These are phyloP conservation scores for Ictidomys tridecemlineatus DNA, from an alignment of 2,113 vertebrate genomes.

Conservation along the genomic window DNA sequence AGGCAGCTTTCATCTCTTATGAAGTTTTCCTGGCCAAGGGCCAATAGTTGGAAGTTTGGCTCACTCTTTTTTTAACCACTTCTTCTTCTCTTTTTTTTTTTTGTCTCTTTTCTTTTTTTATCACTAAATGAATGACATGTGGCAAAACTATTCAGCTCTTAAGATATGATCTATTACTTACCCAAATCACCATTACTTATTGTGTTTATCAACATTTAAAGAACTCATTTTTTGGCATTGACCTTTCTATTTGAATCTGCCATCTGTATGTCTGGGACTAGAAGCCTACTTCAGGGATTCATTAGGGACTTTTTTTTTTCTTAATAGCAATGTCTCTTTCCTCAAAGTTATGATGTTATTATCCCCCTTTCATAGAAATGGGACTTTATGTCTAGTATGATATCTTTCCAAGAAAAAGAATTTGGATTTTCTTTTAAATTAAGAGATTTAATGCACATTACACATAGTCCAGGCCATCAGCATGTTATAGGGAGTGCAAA, in stretches of 20 bases:
- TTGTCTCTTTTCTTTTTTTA: not conserved
- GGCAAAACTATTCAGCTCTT: conserved; percentile 66
- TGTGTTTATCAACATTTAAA: conserved; percentile 59
- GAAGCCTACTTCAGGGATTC: not conserved
- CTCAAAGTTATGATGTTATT: not conserved
- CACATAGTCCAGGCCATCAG: not conserved
- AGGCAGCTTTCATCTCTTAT: conserved; percentile 75
- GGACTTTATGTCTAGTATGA: not conserved
- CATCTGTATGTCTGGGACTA: not conserved
- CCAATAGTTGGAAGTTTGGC: conserved; percentile 67
- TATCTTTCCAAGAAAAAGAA: conserved; percentile 45
- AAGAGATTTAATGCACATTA: not conserved
- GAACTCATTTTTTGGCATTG: not conserved
- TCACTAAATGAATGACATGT: conserved; percentile 69
- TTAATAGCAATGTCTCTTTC: not conserved
- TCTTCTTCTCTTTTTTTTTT: not conserved
- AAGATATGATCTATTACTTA: not conserved
- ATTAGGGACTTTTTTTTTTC: not conserved
- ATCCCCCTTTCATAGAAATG: conserved; percentile 24
- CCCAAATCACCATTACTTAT: not conserved
- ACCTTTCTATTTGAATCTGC: not conserved
- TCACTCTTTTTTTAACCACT: not conserved
- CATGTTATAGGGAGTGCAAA: not conserved
- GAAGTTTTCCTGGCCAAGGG: conserved; percentile 72
- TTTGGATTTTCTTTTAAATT: conserved; percentile 52